phyloP scores from a whole-genome alignment of 2,113 vertebrate species.

The Actinemys pallida region DNA sequence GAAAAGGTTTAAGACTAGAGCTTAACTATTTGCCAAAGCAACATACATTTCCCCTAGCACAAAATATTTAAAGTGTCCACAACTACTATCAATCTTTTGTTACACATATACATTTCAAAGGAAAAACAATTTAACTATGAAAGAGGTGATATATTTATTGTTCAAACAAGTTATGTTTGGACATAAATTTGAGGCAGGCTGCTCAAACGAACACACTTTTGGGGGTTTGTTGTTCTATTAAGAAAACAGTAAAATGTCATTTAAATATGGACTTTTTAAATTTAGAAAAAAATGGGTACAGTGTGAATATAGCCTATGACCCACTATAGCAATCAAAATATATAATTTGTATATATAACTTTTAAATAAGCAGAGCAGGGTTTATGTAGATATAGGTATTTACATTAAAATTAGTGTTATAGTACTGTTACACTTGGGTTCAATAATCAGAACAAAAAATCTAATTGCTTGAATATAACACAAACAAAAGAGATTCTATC shows the following conservation, averaged over 20 bases:
- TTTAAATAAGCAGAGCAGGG: not conserved
- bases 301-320: not conserved
- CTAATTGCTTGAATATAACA: not conserved
- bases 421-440: not conserved
- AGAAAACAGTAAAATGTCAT: not conserved
- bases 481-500: not conserved
- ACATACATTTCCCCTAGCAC: not conserved
- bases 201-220: not conserved
- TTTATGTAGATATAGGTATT: not conserved
- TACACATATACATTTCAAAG: not conserved
- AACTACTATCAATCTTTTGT: not conserved
- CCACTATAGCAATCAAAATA: no score
- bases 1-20: not conserved
- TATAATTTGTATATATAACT: not conserved
- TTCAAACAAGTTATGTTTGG: not conserved
- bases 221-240: not conserved
- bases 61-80: not conserved
- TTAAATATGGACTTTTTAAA: not conserved
- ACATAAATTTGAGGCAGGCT: not conserved
- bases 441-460: not conserved
- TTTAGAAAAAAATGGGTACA: not conserved
- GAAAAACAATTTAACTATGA: slow-evolving; percentile 25
- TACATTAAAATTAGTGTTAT: not conserved
- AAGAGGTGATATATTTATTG: not conserved
- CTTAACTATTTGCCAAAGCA: not conserved